Evolutionary conservation across 2,113 vertebrate genomes (phyloP).

Genomic region (Prinia subflava): DNA sequence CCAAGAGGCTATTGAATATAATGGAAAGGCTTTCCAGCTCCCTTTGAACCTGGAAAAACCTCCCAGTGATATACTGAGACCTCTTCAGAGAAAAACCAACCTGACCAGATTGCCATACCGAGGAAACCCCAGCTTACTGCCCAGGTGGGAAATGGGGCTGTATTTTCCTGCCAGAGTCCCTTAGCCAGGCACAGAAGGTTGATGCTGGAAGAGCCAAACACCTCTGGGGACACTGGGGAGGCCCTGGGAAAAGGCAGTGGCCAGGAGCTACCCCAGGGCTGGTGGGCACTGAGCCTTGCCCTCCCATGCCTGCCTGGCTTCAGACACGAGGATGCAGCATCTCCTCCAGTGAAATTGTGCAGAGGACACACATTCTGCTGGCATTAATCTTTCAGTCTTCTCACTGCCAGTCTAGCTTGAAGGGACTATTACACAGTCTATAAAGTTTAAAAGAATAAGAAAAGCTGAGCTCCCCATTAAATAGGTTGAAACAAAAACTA

Average conservation of each 20-base stretch:
- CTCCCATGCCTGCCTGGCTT: neutral
- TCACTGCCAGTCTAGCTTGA: neutral
- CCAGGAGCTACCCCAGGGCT: neutral
- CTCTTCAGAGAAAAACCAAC: neutral
- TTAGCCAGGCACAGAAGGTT: neutral
- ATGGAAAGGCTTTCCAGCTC: neutral
- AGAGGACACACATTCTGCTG: neutral
- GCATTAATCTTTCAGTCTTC: neutral
- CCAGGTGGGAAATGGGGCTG: neutral
- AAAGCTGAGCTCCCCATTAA: neutral
- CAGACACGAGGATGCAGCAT: neutral
- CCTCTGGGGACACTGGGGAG: neutral
- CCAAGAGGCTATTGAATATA: neutral
- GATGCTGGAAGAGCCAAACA: neutral
- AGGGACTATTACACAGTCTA: conserved; percentile 23
- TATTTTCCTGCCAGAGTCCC: neutral
- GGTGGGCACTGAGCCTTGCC: neutral
- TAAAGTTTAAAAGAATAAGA: conserved; percentile 23
- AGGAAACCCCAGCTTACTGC: neutral
- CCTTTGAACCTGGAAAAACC: neutral
- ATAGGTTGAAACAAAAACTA: neutral
- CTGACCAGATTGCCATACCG: neutral
- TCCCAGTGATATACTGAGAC: neutral
- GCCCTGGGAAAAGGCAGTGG: neutral
- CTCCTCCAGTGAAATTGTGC: neutral